phyloP scores from a whole-genome alignment of 2,113 vertebrate species.

The Setophaga coronata region DNA sequence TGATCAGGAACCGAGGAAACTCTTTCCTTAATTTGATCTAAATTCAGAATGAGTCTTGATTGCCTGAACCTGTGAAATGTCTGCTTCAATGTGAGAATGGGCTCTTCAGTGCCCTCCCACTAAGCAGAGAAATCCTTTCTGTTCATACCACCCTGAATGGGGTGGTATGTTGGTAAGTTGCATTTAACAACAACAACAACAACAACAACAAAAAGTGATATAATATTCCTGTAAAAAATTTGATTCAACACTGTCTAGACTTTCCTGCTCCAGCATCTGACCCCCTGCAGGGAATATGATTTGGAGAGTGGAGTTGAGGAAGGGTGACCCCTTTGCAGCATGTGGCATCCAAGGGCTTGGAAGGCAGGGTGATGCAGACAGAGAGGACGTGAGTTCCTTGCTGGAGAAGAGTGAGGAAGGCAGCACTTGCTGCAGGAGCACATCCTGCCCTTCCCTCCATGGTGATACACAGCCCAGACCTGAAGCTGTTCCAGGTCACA shows the following conservation, averaged over 20 bases:
- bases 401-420: neutral
- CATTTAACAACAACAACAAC: neutral
- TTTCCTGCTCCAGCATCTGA: neutral
- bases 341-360: neutral
- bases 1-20: neutral
- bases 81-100: neutral
- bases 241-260: neutral
- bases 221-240: neutral
- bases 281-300: accelerated
- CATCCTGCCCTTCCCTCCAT: neutral
- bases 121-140: neutral
- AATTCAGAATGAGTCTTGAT: neutral
- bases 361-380: neutral
- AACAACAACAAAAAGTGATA: neutral
- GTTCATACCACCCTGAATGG: neutral
- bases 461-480: neutral
- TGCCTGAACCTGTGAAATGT: neutral
- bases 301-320: neutral
- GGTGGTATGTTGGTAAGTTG: too few relatives aligned
- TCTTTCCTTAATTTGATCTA: neutral
- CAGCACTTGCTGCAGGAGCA: neutral
- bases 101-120: neutral
- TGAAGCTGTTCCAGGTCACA: neutral
- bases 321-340: neutral
- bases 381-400: neutral